Evolutionary conservation across 2,797 vertebrate genomes (phyloP), one percentile per base, ranked within the genome.

Genomic region (Muscicapa striata): DNA sequence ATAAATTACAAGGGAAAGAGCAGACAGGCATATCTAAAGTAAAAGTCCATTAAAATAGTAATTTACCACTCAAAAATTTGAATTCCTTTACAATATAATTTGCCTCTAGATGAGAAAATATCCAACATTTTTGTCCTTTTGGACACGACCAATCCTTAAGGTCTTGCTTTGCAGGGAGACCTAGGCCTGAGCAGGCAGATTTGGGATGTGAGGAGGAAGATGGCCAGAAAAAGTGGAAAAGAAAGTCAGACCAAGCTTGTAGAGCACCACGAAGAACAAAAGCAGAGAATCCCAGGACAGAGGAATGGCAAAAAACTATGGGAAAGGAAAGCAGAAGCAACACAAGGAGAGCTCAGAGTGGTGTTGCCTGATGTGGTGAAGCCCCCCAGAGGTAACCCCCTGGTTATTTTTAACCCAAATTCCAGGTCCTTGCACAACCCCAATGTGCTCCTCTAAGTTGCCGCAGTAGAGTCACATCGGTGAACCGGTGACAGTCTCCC

Each of bases 401-500:
- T 63, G 77, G 91, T 87, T 93, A 74, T 89, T 94, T 94, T 96
- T 32, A 70, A 95, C 68, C 95, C 96, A 84, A 73, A 97, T 95
- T 84, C 92, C 94, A 97, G 91, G 95, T 90, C 89, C 86, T 91
- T 87, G 92, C 90, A 96, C 95, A 82, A 90, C 79, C 48, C 87
- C 94, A 93, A 43, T 40, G 68, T 93, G 94, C 86, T 97, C 97
- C 89, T 95, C 93, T 69, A 90, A 82, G 8, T 95, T 97, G 96
- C 93, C 68, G 93, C 97, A 97, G 93, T 58, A 70, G 95, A 97
- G 97, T 95, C 96, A 96, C 95, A 76, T 59, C 83, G 68, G 92
- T 97, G 94, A 95, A 96, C 95, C 84, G 95, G 95, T 97, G 97
- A 97, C 97, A 97, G 94, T 98, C 97, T 96, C 97, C 98, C 97